Percentiles rank a stretch among this genome's conserved stretches.
phyloP scores from a whole-genome alignment of 2,113 vertebrate genomes.

The Plotosus lineatus region DNA sequence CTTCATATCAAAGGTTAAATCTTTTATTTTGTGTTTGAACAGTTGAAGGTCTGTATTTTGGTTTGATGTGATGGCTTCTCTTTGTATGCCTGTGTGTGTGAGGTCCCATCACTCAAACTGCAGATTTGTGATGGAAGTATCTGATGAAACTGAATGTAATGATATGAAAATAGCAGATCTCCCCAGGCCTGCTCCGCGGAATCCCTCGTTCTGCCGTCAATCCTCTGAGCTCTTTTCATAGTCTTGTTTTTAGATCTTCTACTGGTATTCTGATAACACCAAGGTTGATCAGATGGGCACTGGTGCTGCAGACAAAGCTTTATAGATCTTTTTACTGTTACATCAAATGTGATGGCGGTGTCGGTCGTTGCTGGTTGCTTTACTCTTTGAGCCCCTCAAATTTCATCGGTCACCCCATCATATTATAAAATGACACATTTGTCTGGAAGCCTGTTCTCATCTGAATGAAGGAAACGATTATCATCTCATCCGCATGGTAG shows the following conservation, averaged over 20 bases:
- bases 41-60: conserved; percentile 23
- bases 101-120: conserved; percentile 9
- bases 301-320: neutral
- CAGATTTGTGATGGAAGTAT: conserved; percentile 9
- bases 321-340: neutral
- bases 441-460: neutral
- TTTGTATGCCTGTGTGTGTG: neutral
- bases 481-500: neutral
- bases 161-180: conserved; percentile 6
- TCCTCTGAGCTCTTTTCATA: conserved; percentile 6
- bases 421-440: neutral
- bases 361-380: neutral
- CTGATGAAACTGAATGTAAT: conserved; percentile 49
- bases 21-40: neutral
- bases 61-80: conserved; percentile 24
- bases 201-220: neutral
- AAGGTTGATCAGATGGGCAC: conserved; percentile 31
- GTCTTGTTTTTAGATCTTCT: conserved; percentile 17
- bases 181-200: conserved; percentile 13
- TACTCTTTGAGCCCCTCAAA: neutral
- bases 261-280: conserved; percentile 8
- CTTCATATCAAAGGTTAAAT: conserved; percentile 5
- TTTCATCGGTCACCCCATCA: neutral
- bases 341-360: no score
- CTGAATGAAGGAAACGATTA: neutral